Evolutionary conservation across 1,140 invertebrate species (phyloP).

Genomic region (Geopemphigus sp.): DNA sequence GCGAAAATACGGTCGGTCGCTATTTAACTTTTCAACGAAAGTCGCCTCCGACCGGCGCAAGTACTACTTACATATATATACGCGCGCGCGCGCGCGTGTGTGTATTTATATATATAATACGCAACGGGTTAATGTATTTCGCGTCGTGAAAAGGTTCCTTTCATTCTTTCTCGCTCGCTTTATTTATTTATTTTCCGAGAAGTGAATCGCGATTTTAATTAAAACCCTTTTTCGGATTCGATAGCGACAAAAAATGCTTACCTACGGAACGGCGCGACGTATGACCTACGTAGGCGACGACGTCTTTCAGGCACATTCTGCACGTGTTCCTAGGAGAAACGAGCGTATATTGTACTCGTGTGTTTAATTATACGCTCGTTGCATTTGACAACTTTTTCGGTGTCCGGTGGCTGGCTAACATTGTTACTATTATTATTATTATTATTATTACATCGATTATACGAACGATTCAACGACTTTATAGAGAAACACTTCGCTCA

Average conservation of each 20-base stretch:
- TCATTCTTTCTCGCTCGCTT: too few relatives aligned
- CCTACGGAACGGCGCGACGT: background rate
- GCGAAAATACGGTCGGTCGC: background rate
- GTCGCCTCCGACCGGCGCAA: background rate
- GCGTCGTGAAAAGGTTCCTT: conserved; percentile 1
- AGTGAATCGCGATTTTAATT: conserved; percentile 23
- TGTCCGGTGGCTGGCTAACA: too few relatives aligned
- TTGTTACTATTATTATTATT: too few relatives aligned
- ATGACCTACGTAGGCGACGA: background rate
- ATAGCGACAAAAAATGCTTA: background rate
- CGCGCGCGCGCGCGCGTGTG: too few relatives aligned
- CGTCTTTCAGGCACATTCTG: background rate
- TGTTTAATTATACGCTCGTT: too few relatives aligned
- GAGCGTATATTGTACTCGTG: too few relatives aligned
- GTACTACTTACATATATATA: too few relatives aligned
- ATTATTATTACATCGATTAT: too few relatives aligned
- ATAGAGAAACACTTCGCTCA: too few relatives aligned
- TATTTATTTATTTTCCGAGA: background rate
- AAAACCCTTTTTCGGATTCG: background rate
- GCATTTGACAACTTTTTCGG: too few relatives aligned
- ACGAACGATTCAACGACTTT: too few relatives aligned
- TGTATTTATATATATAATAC: background rate
- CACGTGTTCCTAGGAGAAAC: too few relatives aligned
- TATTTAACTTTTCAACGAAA: background rate
- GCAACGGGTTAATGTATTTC: conserved; percentile 13